Evolutionary conservation across 2,888 invertebrate species (phyloP), one percentile per base, ranked within the genome.

Genomic region (Caenorhabditis macrosperma): DNA sequence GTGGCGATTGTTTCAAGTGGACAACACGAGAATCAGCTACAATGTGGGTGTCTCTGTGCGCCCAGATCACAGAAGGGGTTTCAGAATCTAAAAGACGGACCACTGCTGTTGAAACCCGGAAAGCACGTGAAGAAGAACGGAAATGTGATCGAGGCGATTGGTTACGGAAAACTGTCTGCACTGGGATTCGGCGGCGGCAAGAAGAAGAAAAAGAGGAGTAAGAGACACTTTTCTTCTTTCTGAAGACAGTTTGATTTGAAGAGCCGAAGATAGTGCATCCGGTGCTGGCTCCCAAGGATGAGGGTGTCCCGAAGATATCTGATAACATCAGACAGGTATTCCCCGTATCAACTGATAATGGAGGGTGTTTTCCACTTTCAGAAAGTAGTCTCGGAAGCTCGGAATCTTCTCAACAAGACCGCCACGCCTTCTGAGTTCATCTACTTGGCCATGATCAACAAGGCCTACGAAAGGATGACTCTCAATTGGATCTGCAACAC

Each of bases 401-500:
- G 50, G 22, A 38, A 22, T 3, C 12, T 74, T 20, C 50, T 74
- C 0, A 38, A 64, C 28, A 48, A 22, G 41, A 74, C 67, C n/a
- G 30, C 26, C 4, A 10, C n/a, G 1, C 6, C 28, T 12, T 48
- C 68, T 1, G 33, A 64, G 5, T 82, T 85, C 38, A 63, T 82
- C 28, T 83, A 83, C 52, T 64, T 85, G 22, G 76, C 78, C 0
- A 64, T 85, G 59, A 72, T 90, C 24, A 89, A 89, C 61, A 71
- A 83, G 0, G 89, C 89, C 6, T 90, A 88, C 59, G 72, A 84
- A 28, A 81, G 84, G 17, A 63, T 89, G 60, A 90, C 89, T 7
- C 67, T 86, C 12, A 89, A 89, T 63, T 89, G 88, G 86, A 82
- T 89, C 60, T 89, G 89, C 75, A 90, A 89, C 71, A 82, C 84